phyloP scores from a whole-genome alignment of 2,888 invertebrate genomes.

The Phragmatobia fuliginosa region DNA sequence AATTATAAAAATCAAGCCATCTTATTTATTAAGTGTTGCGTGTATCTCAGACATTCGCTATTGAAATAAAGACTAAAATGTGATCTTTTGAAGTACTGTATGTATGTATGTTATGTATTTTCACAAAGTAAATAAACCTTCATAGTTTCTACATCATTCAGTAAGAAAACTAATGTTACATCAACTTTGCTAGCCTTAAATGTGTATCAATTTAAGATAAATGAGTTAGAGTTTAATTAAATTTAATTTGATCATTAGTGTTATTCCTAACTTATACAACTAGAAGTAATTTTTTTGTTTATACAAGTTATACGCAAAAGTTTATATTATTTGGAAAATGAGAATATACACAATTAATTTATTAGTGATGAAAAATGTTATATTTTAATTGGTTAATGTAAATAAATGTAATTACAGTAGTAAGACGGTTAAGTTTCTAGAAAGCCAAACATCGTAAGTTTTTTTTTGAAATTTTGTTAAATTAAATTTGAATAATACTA shows the following conservation, averaged over 20 bases:
- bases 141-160: not conserved
- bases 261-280: not conserved
- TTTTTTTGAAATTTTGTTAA: not conserved
- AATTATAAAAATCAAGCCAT: too few relatives aligned
- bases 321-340: not conserved
- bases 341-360: too few relatives aligned
- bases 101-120: not conserved
- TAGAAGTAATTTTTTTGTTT: not conserved
- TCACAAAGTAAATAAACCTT: not conserved
- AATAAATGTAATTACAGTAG: not conserved
- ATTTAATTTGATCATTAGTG: not conserved
- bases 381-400: too few relatives aligned
- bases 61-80: not conserved
- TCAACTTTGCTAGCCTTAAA: not conserved
- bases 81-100: not conserved
- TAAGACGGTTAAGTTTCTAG: not conserved
- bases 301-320: not conserved
- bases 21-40: not conserved
- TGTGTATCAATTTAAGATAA: not conserved
- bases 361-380: too few relatives aligned
- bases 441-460: not conserved
- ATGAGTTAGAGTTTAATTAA: not conserved
- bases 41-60: not conserved
- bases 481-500: not conserved
- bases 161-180: not conserved